Evolutionary conservation across 2,113 vertebrate species (phyloP), one percentile per base, ranked within the genome.

Genomic region (Petrocephalus microphthalmus): DNA sequence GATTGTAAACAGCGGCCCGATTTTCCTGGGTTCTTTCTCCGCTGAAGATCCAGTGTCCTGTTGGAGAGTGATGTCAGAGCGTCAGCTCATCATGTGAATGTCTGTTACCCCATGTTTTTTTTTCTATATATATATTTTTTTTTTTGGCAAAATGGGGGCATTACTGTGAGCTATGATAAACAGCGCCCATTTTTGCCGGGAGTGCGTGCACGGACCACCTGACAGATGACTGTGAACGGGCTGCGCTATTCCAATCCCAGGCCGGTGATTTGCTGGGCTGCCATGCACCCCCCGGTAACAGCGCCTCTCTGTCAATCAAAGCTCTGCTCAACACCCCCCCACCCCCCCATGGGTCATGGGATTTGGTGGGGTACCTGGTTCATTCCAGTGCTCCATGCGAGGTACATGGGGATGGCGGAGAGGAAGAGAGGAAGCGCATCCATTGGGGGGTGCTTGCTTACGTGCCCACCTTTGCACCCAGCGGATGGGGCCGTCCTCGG

Each of bases 221-320:
- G 85, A 86, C 19, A 7, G 13, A 85, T 54, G 29, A 86, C 64
- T 57, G 56, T 7, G 29, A 45, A 56, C 29, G 33, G 51, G 53
- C 87, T n/a, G 25, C 0, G 37, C n/a, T n/a, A n/a, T n/a, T n/a
- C n/a, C n/a, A n/a, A 17, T 20, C 22, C 20, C 33, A 37, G 47
- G 83, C 82, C 19, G 6, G 54, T 60, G 82, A 84, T 85, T 52
- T 67, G 85, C 57, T 85, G 56, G 78, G 47, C 49, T 84, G 53
- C 78, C 45, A 45, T 56, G 4, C 49, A 83, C 13, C 56, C 64
- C 45, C 53, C 29, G 82, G 81, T 84, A 84, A 88, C 83, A 51
- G 81, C 37, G 17, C 52, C 88, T 51, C 53, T 88, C 84, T 47
- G 84, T 88, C 88, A 88, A 49, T 45, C 74, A 42, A n/a, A 7